These are phyloP conservation scores for Geothlypis trichas DNA, from an alignment of 2,113 vertebrate genomes.

Conservation along the genomic window DNA sequence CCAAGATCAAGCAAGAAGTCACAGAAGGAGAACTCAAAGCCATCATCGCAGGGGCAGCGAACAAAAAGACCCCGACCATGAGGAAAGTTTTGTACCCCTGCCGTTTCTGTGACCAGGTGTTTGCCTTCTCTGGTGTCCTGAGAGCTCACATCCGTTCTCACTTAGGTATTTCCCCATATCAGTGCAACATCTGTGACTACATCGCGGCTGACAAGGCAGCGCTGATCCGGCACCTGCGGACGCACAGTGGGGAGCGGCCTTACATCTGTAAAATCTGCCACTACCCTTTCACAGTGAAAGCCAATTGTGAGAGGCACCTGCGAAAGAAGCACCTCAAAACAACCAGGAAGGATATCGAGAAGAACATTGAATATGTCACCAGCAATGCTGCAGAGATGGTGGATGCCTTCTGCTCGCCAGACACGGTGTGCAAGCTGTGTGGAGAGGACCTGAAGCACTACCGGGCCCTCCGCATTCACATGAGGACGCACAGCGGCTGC, in stretches of 20 bases:
- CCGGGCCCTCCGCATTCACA: constrained; percentile 92
- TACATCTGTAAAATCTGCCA: constrained; percentile 98
- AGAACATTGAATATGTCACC: constrained; percentile 93
- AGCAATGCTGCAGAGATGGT: constrained; percentile 79
- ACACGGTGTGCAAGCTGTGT: constrained; percentile 88
- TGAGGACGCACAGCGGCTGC: constrained; percentile 90
- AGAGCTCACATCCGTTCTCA: constrained; percentile 94
- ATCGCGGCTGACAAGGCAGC: constrained; percentile 95
- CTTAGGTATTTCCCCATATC: constrained; percentile 91
- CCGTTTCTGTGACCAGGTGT: constrained; percentile 93
- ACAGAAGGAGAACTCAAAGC: constrained; percentile 82
- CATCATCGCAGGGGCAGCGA: constrained; percentile 69
- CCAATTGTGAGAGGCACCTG: constrained; percentile 97
- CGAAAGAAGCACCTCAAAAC: constrained; percentile 96
- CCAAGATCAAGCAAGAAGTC: constrained; percentile 85
- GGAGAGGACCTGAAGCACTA: constrained; percentile 91
- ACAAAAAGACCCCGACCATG: constrained; percentile 75
- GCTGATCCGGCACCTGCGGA: constrained; percentile 92
- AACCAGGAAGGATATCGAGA: constrained; percentile 95
- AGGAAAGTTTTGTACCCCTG: constrained; percentile 89
- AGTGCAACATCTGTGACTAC: constrained; percentile 97
- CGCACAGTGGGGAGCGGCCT: constrained; percentile 94
- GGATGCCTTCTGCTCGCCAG: constrained; percentile 78
- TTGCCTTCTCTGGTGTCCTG: constrained; percentile 88
- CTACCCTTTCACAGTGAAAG: constrained; percentile 97